Percentiles rank a stretch among this genome's conserved stretches.
These are phyloP conservation scores for Druon quercuslanigerum DNA, from an alignment of 1,140 invertebrate genomes.

Conservation along the genomic window DNA sequence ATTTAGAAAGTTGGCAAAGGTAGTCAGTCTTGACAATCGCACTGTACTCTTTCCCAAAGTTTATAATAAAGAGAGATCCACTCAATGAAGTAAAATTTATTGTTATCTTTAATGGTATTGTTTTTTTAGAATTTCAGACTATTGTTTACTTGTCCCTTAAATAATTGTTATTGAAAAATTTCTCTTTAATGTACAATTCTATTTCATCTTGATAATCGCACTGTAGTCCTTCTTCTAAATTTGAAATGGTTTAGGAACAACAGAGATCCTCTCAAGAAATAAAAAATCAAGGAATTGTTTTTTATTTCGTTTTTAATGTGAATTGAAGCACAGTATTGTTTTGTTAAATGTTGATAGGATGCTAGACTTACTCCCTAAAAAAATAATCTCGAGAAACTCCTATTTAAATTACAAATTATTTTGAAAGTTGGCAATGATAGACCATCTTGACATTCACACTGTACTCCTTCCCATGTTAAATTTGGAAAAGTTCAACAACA, in stretches of 20 bases:
- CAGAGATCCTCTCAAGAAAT: neutral
- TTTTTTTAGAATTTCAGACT: too few species aligned
- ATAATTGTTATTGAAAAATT: too few species aligned
- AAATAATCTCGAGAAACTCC: too few species aligned
- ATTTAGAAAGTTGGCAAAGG: neutral
- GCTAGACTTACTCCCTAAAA: constrained; percentile 27
- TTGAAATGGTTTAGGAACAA: neutral
- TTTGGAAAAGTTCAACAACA: neutral
- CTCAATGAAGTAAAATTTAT: too few species aligned
- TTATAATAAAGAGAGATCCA: too few species aligned
- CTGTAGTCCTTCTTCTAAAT: neutral
- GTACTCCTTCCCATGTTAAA: neutral
- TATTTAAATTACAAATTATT: too few species aligned
- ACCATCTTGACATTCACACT: neutral
- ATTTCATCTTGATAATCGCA: neutral
- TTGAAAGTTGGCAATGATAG: neutral
- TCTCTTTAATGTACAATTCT: too few species aligned
- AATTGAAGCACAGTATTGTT: neutral
- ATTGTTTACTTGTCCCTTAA: too few species aligned
- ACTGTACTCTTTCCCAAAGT: too few species aligned
- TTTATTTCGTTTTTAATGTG: neutral
- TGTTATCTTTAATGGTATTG: too few species aligned
- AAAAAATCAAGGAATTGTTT: neutral
- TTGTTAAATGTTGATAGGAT: neutral
- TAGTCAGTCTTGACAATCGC: neutral